Base-by-base conservation (phyloP, 2,797 vertebrate species). In the Urocyon cinereoargenteus region DNA sequence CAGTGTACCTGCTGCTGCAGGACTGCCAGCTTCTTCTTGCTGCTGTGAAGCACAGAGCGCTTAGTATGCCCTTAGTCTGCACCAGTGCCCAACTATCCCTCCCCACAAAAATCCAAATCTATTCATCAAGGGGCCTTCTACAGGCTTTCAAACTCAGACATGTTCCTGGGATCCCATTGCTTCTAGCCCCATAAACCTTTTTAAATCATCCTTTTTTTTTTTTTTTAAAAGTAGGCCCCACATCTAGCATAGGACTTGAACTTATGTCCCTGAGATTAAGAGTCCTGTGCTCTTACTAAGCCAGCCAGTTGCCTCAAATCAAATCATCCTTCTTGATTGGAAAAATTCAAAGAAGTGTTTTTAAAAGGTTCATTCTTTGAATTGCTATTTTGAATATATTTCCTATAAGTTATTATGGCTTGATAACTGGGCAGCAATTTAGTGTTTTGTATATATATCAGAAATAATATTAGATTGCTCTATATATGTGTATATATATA, bases 1-100 rank as follows among this genome's bases (percentile, higher is more conserved):
- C 90, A 97, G 26, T 61, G 79, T 5, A 96, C 19, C 22, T 0
- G 95, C 90, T 97, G 96, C 79, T 95, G 95, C 24, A 97, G 61
- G 28, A 96, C 26, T 3, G 92, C 91, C 84, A 93, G 28, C 61
- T 83, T 82, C 89, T 97, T 97, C 96, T 91, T 86, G 28, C 78
- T 97, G 94, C 53, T 21, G 31, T 18, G 75, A 87, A 61, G 66
- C 40, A 55, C 19, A 84, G 19, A 81, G 57, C 53, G 55, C 31
- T 92, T 16, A 90, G 89, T 16, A 19, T 2, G 49, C n/a, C 12
- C n/a, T 90, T 28, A n/a, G 5, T 57, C 86, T 57, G 19, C 26
- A 70, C 45, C 19, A 49, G 11, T 5, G n/a, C 24, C 34, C 85
- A 82, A 1, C 28, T 45, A n/a, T n/a, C 62, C 78, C 66, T 84